Evolutionary conservation across 2,113 vertebrate species (phyloP).

Genomic region (Micronycteris hirsuta): DNA sequence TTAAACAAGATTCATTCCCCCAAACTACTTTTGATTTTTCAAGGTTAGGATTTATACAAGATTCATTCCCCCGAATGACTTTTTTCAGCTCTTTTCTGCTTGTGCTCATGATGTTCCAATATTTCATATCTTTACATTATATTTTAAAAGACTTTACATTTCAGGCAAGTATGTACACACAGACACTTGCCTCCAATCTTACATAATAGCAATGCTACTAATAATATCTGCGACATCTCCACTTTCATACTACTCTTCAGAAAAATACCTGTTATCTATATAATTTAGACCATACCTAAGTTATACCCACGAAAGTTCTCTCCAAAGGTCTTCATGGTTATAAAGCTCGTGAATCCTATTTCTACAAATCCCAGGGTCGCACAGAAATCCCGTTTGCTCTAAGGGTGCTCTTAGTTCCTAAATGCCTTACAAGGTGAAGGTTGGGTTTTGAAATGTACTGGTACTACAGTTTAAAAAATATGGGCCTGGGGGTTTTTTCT

Average conservation of each 20-base stretch:
- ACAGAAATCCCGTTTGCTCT: background rate
- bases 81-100: background rate
- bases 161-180: background rate
- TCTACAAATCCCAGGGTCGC: slow-evolving; percentile 20
- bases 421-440: background rate
- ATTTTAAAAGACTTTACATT: background rate
- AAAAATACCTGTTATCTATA: background rate
- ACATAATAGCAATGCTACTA: background rate
- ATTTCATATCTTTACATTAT: background rate
- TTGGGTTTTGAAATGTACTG: background rate
- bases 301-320: background rate
- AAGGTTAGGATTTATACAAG: background rate
- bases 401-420: background rate
- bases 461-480: background rate
- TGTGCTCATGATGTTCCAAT: background rate
- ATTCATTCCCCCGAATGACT: background rate
- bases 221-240: background rate
- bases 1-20: background rate
- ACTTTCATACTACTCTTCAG: background rate
- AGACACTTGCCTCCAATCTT: background rate
- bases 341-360: slow-evolving; percentile 35
- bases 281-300: background rate
- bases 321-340: background rate
- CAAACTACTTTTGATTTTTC: background rate
- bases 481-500: background rate